phyloP scores from a whole-genome alignment of 2,797 vertebrate genomes.

The Takifugu rubripes region DNA sequence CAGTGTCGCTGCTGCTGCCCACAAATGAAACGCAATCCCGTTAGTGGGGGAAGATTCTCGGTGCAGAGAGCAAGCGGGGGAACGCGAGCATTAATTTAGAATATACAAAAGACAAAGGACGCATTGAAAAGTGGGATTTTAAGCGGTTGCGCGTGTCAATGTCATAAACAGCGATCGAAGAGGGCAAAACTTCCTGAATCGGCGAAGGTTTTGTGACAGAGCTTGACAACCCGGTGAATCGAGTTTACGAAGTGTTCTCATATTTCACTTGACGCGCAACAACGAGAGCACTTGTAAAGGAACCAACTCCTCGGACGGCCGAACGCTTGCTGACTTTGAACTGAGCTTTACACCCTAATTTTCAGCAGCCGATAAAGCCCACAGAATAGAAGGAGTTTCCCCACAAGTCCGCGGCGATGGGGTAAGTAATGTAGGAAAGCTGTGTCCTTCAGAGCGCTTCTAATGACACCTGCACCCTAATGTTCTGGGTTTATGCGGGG shows the following conservation, averaged over 20 bases:
- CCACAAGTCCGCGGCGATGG: conserved; percentile 71
- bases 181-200: conserved; percentile 54
- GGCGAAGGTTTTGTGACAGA: conserved; percentile 30
- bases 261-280: conserved; percentile 61
- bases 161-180: not conserved
- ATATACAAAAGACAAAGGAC: conserved; percentile 15
- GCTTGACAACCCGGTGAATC: conserved; percentile 59
- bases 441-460: conserved; percentile 42
- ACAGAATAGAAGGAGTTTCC: conserved; percentile 47
- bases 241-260: conserved; percentile 66
- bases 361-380: not conserved
- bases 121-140: conserved; percentile 7
- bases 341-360: conserved; percentile 24
- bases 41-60: conserved; percentile 52
- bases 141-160: too few species aligned
- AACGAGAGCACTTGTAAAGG: conserved; percentile 43
- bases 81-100: conserved; percentile 54
- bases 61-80: conserved; percentile 26
- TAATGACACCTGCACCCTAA: conserved; percentile 48
- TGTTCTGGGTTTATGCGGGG: conserved; percentile 7
- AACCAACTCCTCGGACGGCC: conserved; percentile 59
- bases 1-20: conserved; percentile 73
- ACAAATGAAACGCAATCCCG: conserved; percentile 46
- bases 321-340: conserved; percentile 55
- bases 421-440: conserved; percentile 67